These are phyloP conservation scores for Hofmannophila pseudospretella DNA, from an alignment of 2,888 invertebrate species.

Conservation along the genomic window DNA sequence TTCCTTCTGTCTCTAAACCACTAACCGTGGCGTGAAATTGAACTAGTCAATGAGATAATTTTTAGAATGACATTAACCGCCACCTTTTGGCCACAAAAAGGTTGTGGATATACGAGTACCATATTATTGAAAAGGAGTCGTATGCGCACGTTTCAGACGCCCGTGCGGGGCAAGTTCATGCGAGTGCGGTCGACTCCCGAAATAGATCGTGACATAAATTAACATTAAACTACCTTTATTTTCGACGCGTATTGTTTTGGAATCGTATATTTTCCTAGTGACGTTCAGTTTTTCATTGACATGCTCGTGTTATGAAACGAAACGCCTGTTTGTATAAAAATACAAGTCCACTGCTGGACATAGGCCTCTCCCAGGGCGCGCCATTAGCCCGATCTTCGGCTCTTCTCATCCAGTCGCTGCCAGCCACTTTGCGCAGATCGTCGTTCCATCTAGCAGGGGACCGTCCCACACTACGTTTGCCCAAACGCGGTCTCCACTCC, in stretches of 20 bases:
- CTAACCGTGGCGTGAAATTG: neutral
- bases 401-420: too few relatives aligned
- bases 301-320: too few relatives aligned
- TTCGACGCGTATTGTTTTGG: slow-evolving; percentile 45
- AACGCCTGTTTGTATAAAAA: neutral
- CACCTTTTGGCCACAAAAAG: too few relatives aligned
- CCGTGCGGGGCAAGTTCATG: slow-evolving; percentile 49
- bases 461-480: too few relatives aligned
- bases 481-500: too few relatives aligned
- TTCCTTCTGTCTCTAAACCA: too few relatives aligned
- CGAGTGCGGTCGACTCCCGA: slow-evolving; percentile 47
- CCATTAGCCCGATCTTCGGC: too few relatives aligned
- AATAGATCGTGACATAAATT: slow-evolving; percentile 73
- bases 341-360: too few relatives aligned
- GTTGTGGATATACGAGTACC: too few relatives aligned
- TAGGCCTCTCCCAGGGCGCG: too few relatives aligned
- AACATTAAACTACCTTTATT: slow-evolving; percentile 67
- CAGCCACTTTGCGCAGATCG: too few relatives aligned
- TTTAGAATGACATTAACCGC: neutral
- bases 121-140: neutral
- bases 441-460: too few relatives aligned
- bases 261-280: slow-evolving; percentile 12
- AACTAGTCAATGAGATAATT: neutral
- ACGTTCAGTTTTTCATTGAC: slow-evolving; percentile 6
- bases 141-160: slow-evolving; percentile 27